Conservation (phyloP, 2,797 vertebrate genomes). For the Capromys pilorides region DNA sequence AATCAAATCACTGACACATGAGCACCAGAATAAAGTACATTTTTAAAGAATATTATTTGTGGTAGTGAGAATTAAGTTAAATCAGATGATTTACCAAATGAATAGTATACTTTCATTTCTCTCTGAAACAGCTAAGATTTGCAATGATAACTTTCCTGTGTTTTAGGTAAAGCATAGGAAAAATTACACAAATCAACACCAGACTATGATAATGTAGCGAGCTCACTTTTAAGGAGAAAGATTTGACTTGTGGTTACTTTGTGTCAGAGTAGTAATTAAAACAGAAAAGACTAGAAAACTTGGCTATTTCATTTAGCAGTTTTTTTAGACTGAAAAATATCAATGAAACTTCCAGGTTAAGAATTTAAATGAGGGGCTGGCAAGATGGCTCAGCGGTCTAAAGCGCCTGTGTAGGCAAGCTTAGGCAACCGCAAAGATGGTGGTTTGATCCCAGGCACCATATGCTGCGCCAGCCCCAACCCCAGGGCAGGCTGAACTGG, state of each 20-base stretch:
- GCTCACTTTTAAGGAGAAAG: constrained; percentile 52
- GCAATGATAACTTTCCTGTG: constrained; percentile 3
- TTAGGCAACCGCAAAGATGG: too few relatives aligned
- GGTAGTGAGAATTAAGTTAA: constrained; percentile 42
- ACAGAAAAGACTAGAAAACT: constrained; percentile 50
- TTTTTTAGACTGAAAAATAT: constrained; percentile 63
- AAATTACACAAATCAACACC: background rate
- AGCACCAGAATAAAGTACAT: constrained; percentile 46
- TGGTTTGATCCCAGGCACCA: too few relatives aligned
- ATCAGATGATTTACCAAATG: constrained; percentile 14
- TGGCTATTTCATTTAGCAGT: constrained; percentile 61
- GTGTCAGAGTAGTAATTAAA: constrained; percentile 40
- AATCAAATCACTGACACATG: constrained; percentile 8
- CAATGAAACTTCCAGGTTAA: constrained; percentile 52
- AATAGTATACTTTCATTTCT: constrained; percentile 38
- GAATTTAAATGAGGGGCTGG: too few relatives aligned
- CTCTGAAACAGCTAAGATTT: constrained; percentile 53
- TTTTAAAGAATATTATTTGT: constrained; percentile 35
- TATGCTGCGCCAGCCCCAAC: too few relatives aligned
- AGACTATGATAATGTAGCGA: constrained; percentile 22
- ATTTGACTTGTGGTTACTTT: constrained; percentile 44
- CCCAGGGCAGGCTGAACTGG: too few relatives aligned
- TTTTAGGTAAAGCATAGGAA: background rate
- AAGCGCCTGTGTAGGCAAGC: too few relatives aligned
- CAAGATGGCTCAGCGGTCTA: too few relatives aligned